Percentiles rank a stretch among this genome's conserved stretches.
Evolutionary conservation across 2,113 vertebrate species (phyloP).

Genomic region (Anseranas semipalmata): DNA sequence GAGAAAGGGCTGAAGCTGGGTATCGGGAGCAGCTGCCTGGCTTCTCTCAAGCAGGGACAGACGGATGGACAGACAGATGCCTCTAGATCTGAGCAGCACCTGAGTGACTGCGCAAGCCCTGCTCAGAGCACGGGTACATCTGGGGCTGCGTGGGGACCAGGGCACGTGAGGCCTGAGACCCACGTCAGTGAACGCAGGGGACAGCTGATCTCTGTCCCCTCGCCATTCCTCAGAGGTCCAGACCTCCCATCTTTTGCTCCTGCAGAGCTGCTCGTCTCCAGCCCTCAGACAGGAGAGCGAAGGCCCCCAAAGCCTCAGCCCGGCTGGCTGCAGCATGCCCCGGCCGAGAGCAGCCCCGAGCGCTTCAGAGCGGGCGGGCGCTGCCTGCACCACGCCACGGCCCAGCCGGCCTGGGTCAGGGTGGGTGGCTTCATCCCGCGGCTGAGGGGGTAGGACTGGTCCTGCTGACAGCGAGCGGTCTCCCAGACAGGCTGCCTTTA

Average conservation of each 20-base stretch:
- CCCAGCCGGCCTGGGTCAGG: neutral
- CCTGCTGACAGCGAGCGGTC: accelerated
- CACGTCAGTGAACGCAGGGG: neutral
- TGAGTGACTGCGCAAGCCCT: accelerated
- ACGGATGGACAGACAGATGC: neutral
- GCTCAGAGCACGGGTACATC: accelerated
- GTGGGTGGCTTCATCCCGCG: accelerated
- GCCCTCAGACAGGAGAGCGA: neutral
- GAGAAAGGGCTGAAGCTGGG: neutral
- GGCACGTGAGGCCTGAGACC: neutral
- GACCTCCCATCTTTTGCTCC: neutral
- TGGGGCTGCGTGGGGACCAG: neutral
- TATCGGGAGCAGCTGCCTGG: neutral
- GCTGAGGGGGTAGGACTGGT: neutral
- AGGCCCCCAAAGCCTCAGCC: neutral
- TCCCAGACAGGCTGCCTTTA: neutral
- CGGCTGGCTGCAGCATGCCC: neutral
- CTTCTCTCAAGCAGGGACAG: accelerated
- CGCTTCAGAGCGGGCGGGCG: neutral
- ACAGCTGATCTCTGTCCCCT: neutral
- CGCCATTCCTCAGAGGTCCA: neutral
- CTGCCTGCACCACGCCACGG: accelerated
- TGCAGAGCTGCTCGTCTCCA: neutral
- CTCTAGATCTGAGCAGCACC: neutral
- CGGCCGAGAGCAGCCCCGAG: neutral